Percentiles rank a stretch among this genome's conserved stretches.
phyloP scores from a whole-genome alignment of 2,797 vertebrate species.

The Odontamblyopus lacepedii region DNA sequence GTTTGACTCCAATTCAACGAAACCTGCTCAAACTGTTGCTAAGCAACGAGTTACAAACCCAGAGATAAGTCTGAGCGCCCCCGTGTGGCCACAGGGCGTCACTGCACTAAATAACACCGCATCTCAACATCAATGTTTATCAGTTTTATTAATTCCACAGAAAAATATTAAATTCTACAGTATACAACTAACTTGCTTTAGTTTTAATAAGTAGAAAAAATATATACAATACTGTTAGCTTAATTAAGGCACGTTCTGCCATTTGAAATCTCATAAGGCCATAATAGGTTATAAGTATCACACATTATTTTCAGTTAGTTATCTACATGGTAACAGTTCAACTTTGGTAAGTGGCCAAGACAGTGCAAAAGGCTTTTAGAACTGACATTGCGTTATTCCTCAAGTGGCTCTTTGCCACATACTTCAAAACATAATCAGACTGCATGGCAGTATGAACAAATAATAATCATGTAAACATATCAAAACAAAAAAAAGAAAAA shows the following conservation, averaged over 20 bases:
- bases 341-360: conserved; percentile 41
- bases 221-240: not conserved
- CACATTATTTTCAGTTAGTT: not conserved
- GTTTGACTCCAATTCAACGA: not conserved
- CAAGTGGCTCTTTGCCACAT: conserved; percentile 7
- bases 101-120: not conserved
- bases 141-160: not conserved
- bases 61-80: not conserved
- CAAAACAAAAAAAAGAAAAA: conserved; percentile 2
- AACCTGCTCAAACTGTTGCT: conserved; percentile 35
- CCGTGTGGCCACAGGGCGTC: not conserved
- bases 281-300: conserved; percentile 7
- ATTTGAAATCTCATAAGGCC: conserved; percentile 42
- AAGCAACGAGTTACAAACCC: conserved; percentile 52
- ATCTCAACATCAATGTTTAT: too few relatives aligned
- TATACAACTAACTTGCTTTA: not conserved
- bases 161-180: not conserved
- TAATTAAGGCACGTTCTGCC: conserved; percentile 13
- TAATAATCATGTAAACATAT: not conserved
- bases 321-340: conserved; percentile 12
- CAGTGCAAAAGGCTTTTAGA: conserved; percentile 33
- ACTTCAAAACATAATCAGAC: conserved; percentile 13
- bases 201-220: not conserved
- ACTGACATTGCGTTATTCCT: conserved; percentile 6
- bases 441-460: conserved; percentile 15